phyloP scores from a whole-genome alignment of 1,140 invertebrate species.

The Metopolophium dirhodum region DNA sequence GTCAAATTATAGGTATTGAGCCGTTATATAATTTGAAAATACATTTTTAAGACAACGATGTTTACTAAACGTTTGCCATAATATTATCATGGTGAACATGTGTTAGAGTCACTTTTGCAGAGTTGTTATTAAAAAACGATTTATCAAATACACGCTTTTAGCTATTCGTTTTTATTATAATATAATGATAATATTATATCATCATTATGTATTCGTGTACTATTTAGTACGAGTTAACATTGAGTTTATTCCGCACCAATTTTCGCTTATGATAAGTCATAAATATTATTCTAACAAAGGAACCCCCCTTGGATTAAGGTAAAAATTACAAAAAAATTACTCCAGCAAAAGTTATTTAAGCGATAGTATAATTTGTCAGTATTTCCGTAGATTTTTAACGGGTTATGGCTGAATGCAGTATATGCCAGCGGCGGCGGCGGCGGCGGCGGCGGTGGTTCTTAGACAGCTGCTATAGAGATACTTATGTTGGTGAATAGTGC shows the following conservation, averaged over 20 bases:
- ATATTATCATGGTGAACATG: not conserved
- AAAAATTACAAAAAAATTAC: not conserved
- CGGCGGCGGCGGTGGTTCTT: conserved; percentile 23
- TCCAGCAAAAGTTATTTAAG: not conserved
- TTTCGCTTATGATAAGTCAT: not conserved
- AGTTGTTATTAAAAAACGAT: not conserved
- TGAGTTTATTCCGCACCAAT: not conserved
- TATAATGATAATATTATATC: too few species aligned
- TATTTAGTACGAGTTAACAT: not conserved
- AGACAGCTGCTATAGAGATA: conserved; percentile 36
- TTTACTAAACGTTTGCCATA: not conserved
- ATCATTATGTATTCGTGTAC: too few species aligned
- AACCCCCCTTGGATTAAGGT: not conserved
- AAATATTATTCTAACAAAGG: conserved; percentile 16
- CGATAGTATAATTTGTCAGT: conserved; percentile 31
- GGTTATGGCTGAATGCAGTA: not conserved
- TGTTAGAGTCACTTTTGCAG: not conserved
- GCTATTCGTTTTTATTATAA: not conserved
- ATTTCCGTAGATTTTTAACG: not conserved
- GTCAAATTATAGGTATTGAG: too few species aligned
- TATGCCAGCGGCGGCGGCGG: not conserved
- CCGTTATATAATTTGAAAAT: not conserved
- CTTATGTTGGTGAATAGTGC: conserved; percentile 18
- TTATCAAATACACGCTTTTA: not conserved
- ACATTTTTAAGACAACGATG: not conserved